Conservation (phyloP, 2,888 invertebrate species). For the Lingula anatina region DNA sequence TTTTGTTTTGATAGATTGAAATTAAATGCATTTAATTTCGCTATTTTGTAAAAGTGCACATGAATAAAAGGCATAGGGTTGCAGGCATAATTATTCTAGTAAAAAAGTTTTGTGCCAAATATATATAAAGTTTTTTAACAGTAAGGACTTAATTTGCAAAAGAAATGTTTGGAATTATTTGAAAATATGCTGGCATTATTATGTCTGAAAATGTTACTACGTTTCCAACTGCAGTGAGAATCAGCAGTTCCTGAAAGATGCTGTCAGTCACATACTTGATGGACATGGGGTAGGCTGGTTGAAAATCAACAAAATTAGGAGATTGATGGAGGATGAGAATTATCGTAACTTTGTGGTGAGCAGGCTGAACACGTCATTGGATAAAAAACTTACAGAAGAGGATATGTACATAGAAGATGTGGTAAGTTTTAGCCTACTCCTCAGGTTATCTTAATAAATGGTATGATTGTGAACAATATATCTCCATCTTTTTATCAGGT, state of each 20-base stretch:
- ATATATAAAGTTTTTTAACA: too few species aligned
- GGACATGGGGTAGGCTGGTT: slow-evolving; percentile 97
- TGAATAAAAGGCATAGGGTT: too few species aligned
- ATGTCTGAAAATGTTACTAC: too few species aligned
- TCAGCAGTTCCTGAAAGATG: slow-evolving; percentile 88
- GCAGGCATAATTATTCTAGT: too few species aligned
- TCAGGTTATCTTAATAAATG: too few species aligned
- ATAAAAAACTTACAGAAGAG: slow-evolving; percentile 84
- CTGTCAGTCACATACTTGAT: slow-evolving; percentile 75
- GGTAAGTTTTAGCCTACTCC: slow-evolving; percentile 70
- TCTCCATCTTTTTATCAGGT: neutral
- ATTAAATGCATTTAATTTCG: too few species aligned
- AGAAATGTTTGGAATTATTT: too few species aligned
- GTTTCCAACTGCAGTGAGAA: slow-evolving; percentile 62
- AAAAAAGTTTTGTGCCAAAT: too few species aligned
- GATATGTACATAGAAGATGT: slow-evolving; percentile 90
- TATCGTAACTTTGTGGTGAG: slow-evolving; percentile 93
- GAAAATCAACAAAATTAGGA: slow-evolving; percentile 84
- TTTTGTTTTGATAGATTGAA: neutral
- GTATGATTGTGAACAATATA: too few species aligned
- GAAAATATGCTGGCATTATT: too few species aligned
- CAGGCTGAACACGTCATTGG: slow-evolving; percentile 88
- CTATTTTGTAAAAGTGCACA: too few species aligned
- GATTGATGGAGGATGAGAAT: slow-evolving; percentile 98
- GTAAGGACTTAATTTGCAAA: too few species aligned